Evolutionary conservation across 2,888 invertebrate species (phyloP), one percentile per base, ranked within the genome.

Genomic region (Volucella zonaria): DNA sequence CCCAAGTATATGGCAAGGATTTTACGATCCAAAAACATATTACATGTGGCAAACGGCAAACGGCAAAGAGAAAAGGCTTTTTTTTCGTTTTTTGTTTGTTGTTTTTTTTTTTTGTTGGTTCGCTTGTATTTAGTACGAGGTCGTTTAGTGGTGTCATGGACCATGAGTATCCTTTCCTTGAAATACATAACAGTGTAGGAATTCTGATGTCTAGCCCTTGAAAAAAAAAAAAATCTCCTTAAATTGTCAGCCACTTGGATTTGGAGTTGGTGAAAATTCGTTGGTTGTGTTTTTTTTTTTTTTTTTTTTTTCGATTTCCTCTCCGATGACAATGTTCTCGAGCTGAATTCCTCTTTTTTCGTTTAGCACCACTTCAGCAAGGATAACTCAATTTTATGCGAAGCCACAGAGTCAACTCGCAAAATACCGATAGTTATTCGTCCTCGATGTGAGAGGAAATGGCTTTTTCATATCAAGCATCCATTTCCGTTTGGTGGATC

Each of bases 401-500:
- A 67, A 18, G 15, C 64, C 64, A 43, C 54, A 45, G 15, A 79
- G 54, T 62, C 42, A 62, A 68, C 67, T 47, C 23, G 38, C 14
- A 23, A 42, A 47, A 59, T 59, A 14, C 62, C 45, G 54, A 68
- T 49, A 75, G 62, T 62, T 74, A 79, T 74, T 47, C 66, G 47
- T 54, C 12, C 14, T 76, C 58, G 62, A 58, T 3, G 38, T 47
- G 38, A 52, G 54, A 14, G n/a, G 43, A 70, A 71, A 67, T 40
- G 51, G 11, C 56, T 51, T 74, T 73, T 79, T 54, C 79, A 79
- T 31, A 31, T 74, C 79, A 47, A 64, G 56, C 62, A 68, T 79
- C 49, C 62, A 67, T 78, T 79, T 82, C 79, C 82, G 68, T 40
- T 74, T 11, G 67, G 43, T 79, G 79, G 79, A 79, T 82, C 79